Evolutionary conservation across 2,888 invertebrate species (phyloP), one percentile per base, ranked within the genome.

Genomic region (Scotopteryx bipunctaria): DNA sequence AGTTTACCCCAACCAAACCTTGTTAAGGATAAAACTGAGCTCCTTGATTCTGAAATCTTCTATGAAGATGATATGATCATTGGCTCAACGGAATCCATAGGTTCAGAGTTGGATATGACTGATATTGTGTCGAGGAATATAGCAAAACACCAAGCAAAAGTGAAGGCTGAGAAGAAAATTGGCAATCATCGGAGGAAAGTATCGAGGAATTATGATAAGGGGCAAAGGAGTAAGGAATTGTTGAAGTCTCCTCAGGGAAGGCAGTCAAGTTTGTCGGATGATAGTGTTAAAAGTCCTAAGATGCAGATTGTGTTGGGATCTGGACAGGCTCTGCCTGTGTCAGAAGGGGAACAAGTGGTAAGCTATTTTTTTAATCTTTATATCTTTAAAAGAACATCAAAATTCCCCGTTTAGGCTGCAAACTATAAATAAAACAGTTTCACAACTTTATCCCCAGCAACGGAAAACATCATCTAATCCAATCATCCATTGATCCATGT

Each of bases 261-360:
- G 27, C 80, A 76, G 46, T 86, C 85, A 0, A 74, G 73, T 59
- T 55, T 83, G 38, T 82, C 86, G 3, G 86, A 86, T 31, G 86
- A 86, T n/a, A 81, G 69, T 64, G 55, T 68, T 5, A 85, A 82
- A 55, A 88, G 86, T 59, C 85, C 86, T 5, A 86, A 87, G 59
- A 76, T 91, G 82, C 91, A 90, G 55, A 86, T 91, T 57, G 83
- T 91, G 1, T 83, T 92, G 11, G 91, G 92, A 0, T 91, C 90
- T 9, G 92, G 92, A 14, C 82, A 87, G 47, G 83, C 91, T n/a
- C 78, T 92, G 38, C 91, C 91, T 1, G 78, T 92, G 8, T 91
- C 91, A 44, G 91, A 92, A 71, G 93, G 93, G 4, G 93, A 93
- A 73, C 87, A 92, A 91, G 90, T 92, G 66, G 92, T 92, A 69